phyloP scores from a whole-genome alignment of 92 coral and sea anemone species.

The Blastomussa wellsi region DNA sequence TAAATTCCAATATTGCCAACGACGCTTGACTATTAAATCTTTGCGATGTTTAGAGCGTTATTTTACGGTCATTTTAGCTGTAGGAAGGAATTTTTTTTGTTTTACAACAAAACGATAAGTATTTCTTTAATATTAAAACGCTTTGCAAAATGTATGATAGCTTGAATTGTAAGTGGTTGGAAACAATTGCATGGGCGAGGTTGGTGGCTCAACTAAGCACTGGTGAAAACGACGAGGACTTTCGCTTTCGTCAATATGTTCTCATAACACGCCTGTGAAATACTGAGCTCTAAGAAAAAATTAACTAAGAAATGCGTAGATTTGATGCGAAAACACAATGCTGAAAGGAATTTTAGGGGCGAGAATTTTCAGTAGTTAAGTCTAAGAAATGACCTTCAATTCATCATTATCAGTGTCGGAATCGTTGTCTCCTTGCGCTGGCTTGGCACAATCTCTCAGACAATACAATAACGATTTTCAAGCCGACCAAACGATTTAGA shows the following conservation, averaged over 20 bases:
- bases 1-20: neutral
- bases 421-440: neutral
- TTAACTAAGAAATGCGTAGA: neutral
- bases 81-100: neutral
- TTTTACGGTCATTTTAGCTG: neutral
- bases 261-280: neutral
- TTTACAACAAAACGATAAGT: neutral
- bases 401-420: neutral
- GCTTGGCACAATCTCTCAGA: neutral
- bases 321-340: neutral
- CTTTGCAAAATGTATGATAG: neutral
- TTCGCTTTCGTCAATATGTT: neutral
- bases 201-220: neutral
- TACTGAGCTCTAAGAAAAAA: neutral
- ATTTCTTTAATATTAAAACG: neutral
- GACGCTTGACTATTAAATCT: neutral
- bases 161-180: neutral
- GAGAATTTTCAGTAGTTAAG: neutral
- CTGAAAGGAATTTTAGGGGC: neutral
- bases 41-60: too few species aligned
- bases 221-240: neutral
- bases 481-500: neutral
- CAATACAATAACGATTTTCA: too few species aligned
- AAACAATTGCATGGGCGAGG: conserved; percentile 8
- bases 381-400: neutral